Conservation (phyloP, 1,140 invertebrate genomes). For the Drosophila lacertosa region DNA sequence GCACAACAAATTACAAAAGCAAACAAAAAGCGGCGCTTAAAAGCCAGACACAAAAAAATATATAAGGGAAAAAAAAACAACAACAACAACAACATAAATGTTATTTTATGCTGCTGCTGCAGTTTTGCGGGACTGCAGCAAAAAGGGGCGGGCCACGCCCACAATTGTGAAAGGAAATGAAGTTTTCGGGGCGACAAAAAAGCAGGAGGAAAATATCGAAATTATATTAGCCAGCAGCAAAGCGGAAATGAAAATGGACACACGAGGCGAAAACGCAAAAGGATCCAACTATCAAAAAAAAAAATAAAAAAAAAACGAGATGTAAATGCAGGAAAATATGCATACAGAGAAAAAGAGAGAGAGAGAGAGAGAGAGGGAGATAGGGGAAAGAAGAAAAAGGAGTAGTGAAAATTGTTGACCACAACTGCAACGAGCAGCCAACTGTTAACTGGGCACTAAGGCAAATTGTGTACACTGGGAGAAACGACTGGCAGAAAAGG, state of each 20-base stretch:
- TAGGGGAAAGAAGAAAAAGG: no score
- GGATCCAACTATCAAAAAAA: constrained; percentile 4
- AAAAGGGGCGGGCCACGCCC: constrained; percentile 70
- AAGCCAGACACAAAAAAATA: constrained; percentile 61
- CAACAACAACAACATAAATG: constrained; percentile 38
- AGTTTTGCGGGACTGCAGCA: constrained; percentile 72
- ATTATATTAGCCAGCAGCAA: constrained; percentile 61
- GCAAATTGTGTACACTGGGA: constrained; percentile 1
- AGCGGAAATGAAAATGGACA: constrained; percentile 61
- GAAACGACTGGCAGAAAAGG: no score
- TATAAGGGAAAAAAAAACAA: neutral
- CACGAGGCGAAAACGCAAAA: constrained; percentile 2
- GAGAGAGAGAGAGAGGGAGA: constrained; percentile 1
- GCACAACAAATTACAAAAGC: constrained; percentile 56
- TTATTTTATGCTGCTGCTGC: constrained; percentile 71
- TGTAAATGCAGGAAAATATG: constrained; percentile 21
- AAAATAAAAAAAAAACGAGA: no score
- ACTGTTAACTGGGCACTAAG: constrained; percentile 4
- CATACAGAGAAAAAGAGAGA: constrained; percentile 22
- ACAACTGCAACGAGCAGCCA: constrained; percentile 6
- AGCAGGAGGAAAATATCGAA: constrained; percentile 55
- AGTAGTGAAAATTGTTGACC: neutral
- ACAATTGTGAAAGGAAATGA: constrained; percentile 55
- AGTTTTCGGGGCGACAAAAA: constrained; percentile 50
- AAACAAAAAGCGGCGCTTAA: constrained; percentile 57